phyloP scores from a whole-genome alignment of 2,113 vertebrate genomes.

The Myodes glareolus region DNA sequence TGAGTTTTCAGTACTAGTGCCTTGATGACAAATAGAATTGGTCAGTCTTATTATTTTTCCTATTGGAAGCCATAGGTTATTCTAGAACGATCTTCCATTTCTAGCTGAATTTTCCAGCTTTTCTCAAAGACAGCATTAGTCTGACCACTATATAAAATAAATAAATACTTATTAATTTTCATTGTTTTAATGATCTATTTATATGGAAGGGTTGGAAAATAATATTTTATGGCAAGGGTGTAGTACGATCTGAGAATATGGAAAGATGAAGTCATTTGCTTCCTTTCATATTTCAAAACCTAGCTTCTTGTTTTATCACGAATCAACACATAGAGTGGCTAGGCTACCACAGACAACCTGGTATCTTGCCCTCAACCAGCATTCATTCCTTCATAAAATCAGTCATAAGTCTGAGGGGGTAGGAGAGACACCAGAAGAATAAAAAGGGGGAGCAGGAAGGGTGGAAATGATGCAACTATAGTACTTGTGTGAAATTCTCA shows the following conservation, averaged over 20 bases:
- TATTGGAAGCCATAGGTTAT: not conserved
- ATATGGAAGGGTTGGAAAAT: not conserved
- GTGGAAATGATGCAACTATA: not conserved
- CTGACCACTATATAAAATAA: not conserved
- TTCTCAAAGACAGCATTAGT: not conserved
- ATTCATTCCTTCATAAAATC: not conserved
- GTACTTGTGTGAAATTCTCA: not conserved
- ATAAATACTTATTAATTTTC: not conserved
- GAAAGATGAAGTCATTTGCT: not conserved
- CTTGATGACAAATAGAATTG: not conserved
- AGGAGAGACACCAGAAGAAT: not conserved
- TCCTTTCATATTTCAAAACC: conserved; percentile 8
- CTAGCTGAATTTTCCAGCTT: not conserved
- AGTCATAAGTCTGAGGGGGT: not conserved
- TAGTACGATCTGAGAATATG: not conserved
- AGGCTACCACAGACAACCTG: not conserved
- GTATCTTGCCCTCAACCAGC: not conserved
- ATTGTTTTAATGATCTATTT: not conserved
- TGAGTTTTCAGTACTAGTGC: not conserved
- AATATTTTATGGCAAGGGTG: not conserved
- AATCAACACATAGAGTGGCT: not conserved
- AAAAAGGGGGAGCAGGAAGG: not conserved
- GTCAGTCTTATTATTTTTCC: not conserved
- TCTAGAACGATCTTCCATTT: not conserved
- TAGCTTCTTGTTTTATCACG: not conserved